Base-by-base conservation (phyloP, 2,797 vertebrate species). In the Parambassis ranga region DNA sequence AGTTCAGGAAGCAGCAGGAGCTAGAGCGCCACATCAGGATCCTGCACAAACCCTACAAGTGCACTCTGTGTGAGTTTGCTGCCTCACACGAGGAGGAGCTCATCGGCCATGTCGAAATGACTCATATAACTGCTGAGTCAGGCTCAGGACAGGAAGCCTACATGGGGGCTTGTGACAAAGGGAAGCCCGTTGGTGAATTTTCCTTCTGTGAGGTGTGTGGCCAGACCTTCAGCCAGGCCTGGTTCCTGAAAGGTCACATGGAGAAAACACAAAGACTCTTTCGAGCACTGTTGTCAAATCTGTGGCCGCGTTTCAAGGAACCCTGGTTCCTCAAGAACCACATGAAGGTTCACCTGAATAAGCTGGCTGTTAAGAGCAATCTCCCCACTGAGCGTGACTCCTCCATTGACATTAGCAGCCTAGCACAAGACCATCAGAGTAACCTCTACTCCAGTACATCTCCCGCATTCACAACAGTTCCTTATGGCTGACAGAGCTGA, bases 301-400 rank as follows among this genome's bases (percentile, higher is more conserved):
- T 99, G 97, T 0, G 97, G 98, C 39, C 94, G 98, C 95, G 98
- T 59, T 99, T 99, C 91, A 99, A 99, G 62, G 98, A 99, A 74
- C 98, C 98, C 51, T 99, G 98, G 98, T 99, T 99, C 82, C 95
- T 99, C 44, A 99, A 99, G 90, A 99, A 99, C 82, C 98, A 99
- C 90, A 99, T 99, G 98, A 99, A 99, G 84, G 97, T 99, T 39
- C 98, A 99, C 74, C 95, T 99, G 78, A 99, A 99, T 66, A 99
- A 99, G 75, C 89, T 99, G 36, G 94, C 96, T 0, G 94, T 95
- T 26, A 99, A 99, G 90, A 95, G 88, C 79, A 96, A 94, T 74
- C 92, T 94, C 38, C 89, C 94, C 0, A 22, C 67, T 0, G 95
- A 96, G 62, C 90, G 94, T 0, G 93, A 97, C 57, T 86, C 91